Evolutionary conservation across 2,113 vertebrate genomes (phyloP).

Genomic region (Platichthys stellatus): DNA sequence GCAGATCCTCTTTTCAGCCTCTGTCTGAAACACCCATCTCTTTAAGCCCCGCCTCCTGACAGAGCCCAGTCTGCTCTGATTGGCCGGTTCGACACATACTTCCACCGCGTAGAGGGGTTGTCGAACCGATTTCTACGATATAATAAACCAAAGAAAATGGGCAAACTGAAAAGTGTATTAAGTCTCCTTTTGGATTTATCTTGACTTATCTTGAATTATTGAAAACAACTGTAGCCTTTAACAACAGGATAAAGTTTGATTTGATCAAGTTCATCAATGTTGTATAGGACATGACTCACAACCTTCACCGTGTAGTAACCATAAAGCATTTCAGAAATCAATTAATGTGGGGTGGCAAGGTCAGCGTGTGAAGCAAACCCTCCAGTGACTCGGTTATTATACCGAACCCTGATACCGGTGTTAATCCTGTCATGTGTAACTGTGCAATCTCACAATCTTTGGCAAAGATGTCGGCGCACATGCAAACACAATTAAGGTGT

Average conservation of each 20-base stretch:
- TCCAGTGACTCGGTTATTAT: constrained; percentile 11
- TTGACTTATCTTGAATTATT: not conserved
- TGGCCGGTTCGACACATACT: too few relatives aligned
- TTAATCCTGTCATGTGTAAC: constrained; percentile 46
- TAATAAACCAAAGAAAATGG: too few relatives aligned
- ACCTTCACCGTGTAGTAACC: constrained; percentile 18
- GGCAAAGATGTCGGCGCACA: constrained; percentile 42
- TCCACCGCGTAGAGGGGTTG: too few relatives aligned
- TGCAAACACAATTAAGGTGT: constrained; percentile 63
- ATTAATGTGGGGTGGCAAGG: constrained; percentile 13
- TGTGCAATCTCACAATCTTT: constrained; percentile 48
- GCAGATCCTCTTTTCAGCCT: too few relatives aligned
- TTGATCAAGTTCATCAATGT: constrained; percentile 19
- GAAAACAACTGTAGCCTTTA: not conserved
- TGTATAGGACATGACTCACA: constrained; percentile 39
- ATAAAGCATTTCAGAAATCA: constrained; percentile 37
- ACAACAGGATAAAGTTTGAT: not conserved
- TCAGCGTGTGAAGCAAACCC: constrained; percentile 28
- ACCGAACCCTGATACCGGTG: constrained; percentile 1
- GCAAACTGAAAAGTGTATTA: too few relatives aligned
- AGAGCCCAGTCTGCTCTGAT: too few relatives aligned
- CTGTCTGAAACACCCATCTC: too few relatives aligned
- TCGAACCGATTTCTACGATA: too few relatives aligned
- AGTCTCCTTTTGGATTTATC: too few relatives aligned
- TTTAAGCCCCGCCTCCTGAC: too few relatives aligned